phyloP scores from a whole-genome alignment of 2,888 invertebrate genomes.

The Ophioninae sp. region DNA sequence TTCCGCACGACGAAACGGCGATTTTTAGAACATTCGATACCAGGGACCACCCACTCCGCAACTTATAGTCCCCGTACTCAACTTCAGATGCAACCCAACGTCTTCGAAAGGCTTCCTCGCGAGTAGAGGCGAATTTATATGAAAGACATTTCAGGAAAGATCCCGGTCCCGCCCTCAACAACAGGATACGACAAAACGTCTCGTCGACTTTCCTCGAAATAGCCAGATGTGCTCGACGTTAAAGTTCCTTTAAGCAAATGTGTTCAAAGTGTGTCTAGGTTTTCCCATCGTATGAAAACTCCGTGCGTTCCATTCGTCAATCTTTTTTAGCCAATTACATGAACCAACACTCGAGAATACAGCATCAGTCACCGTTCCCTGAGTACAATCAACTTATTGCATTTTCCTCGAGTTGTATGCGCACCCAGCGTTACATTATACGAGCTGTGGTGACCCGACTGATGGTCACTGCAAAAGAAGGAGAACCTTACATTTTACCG shows the following conservation, averaged over 20 bases:
- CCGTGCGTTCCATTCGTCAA: constrained; percentile 14
- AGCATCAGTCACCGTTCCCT: constrained; percentile 14
- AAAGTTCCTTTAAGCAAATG: neutral
- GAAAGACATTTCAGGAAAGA: neutral
- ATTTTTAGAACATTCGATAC: neutral
- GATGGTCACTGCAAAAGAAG: neutral
- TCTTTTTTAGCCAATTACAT: constrained; percentile 6
- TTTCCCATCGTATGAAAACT: constrained; percentile 37
- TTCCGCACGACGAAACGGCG: constrained; percentile 29
- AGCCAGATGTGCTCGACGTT: neutral
- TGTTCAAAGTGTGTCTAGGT: neutral
- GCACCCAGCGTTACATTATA: constrained; percentile 15
- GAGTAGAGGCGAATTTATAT: neutral
- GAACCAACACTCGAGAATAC: constrained; percentile 2
- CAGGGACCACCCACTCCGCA: neutral
- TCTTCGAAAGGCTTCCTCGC: neutral
- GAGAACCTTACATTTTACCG: too few species aligned
- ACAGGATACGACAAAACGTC: neutral
- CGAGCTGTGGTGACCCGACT: neutral
- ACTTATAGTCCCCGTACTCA: neutral
- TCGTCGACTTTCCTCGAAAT: neutral
- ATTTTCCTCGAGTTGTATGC: constrained; percentile 29
- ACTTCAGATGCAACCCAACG: neutral
- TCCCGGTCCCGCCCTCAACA: neutral
- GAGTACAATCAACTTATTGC: constrained; percentile 43